phyloP scores from a whole-genome alignment of 1,140 invertebrate species.

The Scaptomyza montana region DNA sequence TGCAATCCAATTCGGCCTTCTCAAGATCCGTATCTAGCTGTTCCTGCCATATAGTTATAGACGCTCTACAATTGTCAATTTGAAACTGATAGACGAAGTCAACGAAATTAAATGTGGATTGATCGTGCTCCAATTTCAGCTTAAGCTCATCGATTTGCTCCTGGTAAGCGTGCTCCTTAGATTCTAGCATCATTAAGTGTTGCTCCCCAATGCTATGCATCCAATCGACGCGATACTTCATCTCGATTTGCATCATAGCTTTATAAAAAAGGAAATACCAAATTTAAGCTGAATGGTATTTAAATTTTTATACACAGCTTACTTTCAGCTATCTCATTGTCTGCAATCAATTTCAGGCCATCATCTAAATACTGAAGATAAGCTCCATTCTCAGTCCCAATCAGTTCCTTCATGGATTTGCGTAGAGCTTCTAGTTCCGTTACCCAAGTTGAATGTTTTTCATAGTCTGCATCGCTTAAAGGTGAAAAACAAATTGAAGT shows the following conservation, averaged over 20 bases:
- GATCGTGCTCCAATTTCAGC: not conserved
- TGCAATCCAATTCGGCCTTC: conserved; percentile 34
- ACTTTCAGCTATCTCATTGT: not conserved
- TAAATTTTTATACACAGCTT: not conserved
- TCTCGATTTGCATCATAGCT: conserved; percentile 49
- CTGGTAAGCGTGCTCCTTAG: conserved; percentile 21
- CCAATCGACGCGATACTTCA: conserved; percentile 57
- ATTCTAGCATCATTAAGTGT: not conserved
- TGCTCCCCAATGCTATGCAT: conserved; percentile 43
- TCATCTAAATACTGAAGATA: not conserved
- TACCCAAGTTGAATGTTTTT: conserved; percentile 31
- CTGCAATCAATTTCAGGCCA: not conserved
- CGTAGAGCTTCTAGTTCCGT: not conserved
- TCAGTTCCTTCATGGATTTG: not conserved
- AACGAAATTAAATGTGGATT: not conserved
- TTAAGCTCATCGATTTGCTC: conserved; percentile 7
- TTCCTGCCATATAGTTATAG: conserved; percentile 29
- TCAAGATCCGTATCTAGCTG: conserved; percentile 40
- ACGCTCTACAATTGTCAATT: conserved; percentile 17
- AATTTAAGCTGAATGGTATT: not conserved
- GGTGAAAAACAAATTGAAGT: not conserved
- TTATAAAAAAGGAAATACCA: too few species aligned
- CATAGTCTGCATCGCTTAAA: conserved; percentile 39
- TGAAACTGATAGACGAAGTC: conserved; percentile 19
- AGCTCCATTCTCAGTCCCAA: rapidly evolving